Percentiles rank a stretch among this genome's conserved stretches.
These are phyloP conservation scores for Metacarcinus magister DNA, from an alignment of 2,888 invertebrate genomes.

Conservation along the genomic window DNA sequence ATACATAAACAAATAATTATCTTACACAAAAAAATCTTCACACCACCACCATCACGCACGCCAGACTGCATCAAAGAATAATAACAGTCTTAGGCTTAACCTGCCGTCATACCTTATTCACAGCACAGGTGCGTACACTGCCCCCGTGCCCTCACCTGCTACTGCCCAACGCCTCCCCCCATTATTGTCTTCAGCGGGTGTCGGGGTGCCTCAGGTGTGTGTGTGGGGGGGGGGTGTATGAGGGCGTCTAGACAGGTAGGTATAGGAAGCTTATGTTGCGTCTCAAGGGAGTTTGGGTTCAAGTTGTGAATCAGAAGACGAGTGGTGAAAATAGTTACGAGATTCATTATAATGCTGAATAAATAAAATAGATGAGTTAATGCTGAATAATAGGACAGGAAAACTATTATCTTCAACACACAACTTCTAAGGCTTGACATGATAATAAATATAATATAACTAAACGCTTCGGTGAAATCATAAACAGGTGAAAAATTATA, in stretches of 20 bases:
- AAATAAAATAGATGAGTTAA: background rate
- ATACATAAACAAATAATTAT: background rate
- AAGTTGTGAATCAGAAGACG: background rate
- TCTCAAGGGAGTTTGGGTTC: background rate
- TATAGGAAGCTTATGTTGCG: background rate
- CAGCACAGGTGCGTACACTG: slow-evolving; percentile 53
- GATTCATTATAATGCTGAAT: background rate
- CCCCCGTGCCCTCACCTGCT: background rate
- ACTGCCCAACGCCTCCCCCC: slow-evolving; percentile 16
- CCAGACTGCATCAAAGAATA: slow-evolving; percentile 21
- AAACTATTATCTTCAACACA: background rate
- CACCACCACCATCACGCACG: background rate
- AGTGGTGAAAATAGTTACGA: background rate
- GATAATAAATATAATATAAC: background rate
- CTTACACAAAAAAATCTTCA: background rate
- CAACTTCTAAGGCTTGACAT: background rate
- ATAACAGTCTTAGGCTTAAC: slow-evolving; percentile 51
- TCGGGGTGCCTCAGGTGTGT: background rate
- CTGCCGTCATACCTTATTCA: slow-evolving; percentile 56
- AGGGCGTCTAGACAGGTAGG: background rate
- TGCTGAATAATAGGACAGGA: slow-evolving; percentile 18
- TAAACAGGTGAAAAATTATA: background rate
- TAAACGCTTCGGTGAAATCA: background rate
- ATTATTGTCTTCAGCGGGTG: background rate
- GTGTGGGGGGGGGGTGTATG: background rate